Evolutionary conservation across 2,797 vertebrate genomes (phyloP).

Genomic region (Pangasius larnaudii): DNA sequence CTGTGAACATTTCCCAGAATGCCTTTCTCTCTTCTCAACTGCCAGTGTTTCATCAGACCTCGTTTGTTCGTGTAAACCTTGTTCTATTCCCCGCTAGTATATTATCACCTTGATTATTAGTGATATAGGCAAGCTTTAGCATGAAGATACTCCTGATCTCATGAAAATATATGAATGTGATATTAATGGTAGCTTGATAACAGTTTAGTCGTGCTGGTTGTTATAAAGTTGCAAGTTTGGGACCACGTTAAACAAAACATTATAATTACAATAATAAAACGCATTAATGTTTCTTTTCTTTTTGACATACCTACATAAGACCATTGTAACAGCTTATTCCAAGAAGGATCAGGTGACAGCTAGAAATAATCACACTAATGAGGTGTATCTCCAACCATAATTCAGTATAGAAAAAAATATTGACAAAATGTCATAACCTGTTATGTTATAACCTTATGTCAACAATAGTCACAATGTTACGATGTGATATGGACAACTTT

Average conservation of each 20-base stretch:
- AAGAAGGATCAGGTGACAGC: no score
- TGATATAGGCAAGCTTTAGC: neutral
- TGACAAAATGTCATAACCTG: no score
- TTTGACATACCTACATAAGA: no score
- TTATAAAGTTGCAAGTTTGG: neutral
- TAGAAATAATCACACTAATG: no score
- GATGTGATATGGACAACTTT: no score
- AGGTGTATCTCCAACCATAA: no score
- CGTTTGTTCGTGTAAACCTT: neutral
- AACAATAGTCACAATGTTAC: no score
- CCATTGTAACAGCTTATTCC: no score
- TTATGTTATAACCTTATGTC: no score
- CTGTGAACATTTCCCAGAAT: constrained; percentile 8
- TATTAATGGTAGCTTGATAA: neutral
- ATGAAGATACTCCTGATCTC: neutral
- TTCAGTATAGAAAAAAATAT: no score
- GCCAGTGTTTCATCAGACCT: neutral
- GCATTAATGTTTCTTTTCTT: no score
- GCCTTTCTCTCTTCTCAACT: neutral
- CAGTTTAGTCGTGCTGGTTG: neutral
- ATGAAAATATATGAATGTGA: no score
- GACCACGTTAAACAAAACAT: neutral
- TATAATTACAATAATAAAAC: neutral
- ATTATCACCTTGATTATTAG: neutral
- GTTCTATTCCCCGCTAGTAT: neutral